Percentiles rank a stretch among this genome's conserved stretches.
These are phyloP conservation scores for Diplogasteroides magnus DNA, from an alignment of 1,140 invertebrate genomes.

Conservation along the genomic window DNA sequence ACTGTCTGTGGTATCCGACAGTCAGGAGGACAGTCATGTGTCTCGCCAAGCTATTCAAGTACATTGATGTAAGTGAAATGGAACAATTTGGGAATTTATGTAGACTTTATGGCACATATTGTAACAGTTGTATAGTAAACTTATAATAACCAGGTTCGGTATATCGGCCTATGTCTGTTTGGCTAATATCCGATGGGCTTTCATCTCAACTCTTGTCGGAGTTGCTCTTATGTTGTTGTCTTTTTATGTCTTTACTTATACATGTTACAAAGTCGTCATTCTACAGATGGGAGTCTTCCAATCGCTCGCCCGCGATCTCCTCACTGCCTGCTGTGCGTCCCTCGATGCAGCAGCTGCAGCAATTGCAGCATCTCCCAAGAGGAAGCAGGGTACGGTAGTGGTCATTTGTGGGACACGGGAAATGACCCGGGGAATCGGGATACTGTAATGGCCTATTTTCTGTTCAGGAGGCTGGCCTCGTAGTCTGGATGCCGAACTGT, in stretches of 20 bases:
- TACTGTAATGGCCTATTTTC: not conserved
- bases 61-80: conserved; percentile 72
- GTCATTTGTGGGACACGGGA: not conserved
- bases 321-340: conserved; percentile 82
- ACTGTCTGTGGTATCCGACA: conserved; percentile 99
- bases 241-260: no score
- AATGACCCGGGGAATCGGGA: conserved; percentile 19
- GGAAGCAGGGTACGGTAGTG: conserved; percentile 8
- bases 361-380: conserved; percentile 52
- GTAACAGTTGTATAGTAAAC: no score
- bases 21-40: conserved; percentile 88
- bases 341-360: conserved; percentile 69
- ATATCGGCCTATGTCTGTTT: no score
- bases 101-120: not conserved
- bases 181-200: no score
- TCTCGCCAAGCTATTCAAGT: conserved; percentile 86
- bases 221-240: no score
- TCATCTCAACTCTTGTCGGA: no score
- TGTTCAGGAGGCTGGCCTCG: not conserved
- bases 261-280: no score
- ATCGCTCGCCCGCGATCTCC: conserved; percentile 87
- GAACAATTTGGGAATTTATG: conserved; percentile 27
- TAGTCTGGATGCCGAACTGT: conserved; percentile 80
- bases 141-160: no score
- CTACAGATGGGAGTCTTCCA: conserved; percentile 71